Base-by-base conservation (phyloP, 2,888 invertebrate genomes). In the Xylota sylvarum region DNA sequence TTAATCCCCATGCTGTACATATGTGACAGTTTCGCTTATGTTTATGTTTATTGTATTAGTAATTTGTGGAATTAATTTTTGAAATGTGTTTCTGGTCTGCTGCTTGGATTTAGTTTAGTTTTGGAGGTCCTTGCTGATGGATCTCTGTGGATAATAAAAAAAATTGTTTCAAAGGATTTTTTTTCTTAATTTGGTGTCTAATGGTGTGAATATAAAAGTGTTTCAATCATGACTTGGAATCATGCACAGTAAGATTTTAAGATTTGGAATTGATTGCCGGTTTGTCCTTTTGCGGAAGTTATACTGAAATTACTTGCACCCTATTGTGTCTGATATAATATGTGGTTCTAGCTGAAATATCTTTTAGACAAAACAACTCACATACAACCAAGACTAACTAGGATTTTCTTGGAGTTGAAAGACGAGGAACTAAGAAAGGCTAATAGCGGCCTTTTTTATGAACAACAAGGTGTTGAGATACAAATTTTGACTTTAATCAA, bases 51-150 rank as follows among this genome's bases (percentile, higher is more conserved):
- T 79, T 64, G 62, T 62, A 35, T 27, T n/a, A 27, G 69, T 69
- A 77, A 69, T 79, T 64, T 72, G 62, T 64, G 5, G 48, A 72
- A 72, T 72, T 72, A 79, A 40, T 70, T 64, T 67, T 70, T 56
- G 35, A 60, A 12, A 32, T n/a, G 4, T n/a, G 1, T 5, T 12
- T n/a, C 17, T 37, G n/a, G n/a, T 48, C n/a, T 32, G 10, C 6
- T 32, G 10, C 4, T 27, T 50, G 19, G n/a, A 3, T 46, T 76
- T 55, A 79, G 79, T 79, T 48, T 12, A 37, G 35, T 64, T 64
- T 55, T 2, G n/a, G 17, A n/a, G 30, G 64, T 70, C 46, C 55
- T 64, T 37, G 46, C 7, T 14, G 37, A 64, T 46, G 79, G 74
- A 52, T n/a, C 19, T n/a, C 10, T 10, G 67, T 27, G n/a, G 12